These are phyloP conservation scores for Tupiocoris notatus DNA, from an alignment of 2,888 invertebrate genomes.

Conservation along the genomic window DNA sequence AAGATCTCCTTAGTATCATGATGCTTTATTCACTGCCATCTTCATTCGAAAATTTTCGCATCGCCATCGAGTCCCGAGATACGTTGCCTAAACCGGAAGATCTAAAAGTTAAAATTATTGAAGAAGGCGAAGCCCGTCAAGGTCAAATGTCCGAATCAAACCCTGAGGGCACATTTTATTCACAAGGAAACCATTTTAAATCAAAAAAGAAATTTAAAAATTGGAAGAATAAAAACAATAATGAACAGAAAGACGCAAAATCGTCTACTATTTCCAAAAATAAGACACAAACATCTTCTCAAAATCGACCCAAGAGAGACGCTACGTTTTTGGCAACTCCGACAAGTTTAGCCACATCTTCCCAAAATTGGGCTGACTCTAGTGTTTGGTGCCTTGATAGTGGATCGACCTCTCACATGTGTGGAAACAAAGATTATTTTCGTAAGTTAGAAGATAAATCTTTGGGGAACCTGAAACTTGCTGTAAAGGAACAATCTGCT, in stretches of 20 bases:
- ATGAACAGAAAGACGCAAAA: no score
- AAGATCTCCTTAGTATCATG: slow-evolving; percentile 1
- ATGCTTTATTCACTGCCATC: slow-evolving; percentile 1
- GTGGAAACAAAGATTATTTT: slow-evolving; percentile 1
- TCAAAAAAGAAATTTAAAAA: neutral
- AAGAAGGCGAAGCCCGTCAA: slow-evolving; percentile 21
- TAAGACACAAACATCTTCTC: neutral
- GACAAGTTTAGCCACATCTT: neutral
- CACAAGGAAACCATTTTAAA: neutral
- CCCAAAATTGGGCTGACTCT: neutral
- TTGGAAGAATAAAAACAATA: slow-evolving; percentile 5
- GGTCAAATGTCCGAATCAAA: neutral
- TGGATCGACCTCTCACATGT: neutral
- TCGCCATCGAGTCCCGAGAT: neutral
- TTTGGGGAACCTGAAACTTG: slow-evolving; percentile 4
- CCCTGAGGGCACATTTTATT: neutral
- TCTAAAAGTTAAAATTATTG: slow-evolving; percentile 12
- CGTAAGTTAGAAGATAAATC: neutral
- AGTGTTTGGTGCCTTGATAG: slow-evolving; percentile 13
- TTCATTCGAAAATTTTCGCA: neutral
- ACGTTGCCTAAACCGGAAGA: neutral
- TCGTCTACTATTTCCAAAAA: no score
- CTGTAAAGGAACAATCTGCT: slow-evolving; percentile 1
- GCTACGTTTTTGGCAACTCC: slow-evolving; percentile 7
- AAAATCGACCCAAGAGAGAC: neutral